Base-by-base conservation (phyloP, 2,797 vertebrate species). In the Acestrorhynchus altus region DNA sequence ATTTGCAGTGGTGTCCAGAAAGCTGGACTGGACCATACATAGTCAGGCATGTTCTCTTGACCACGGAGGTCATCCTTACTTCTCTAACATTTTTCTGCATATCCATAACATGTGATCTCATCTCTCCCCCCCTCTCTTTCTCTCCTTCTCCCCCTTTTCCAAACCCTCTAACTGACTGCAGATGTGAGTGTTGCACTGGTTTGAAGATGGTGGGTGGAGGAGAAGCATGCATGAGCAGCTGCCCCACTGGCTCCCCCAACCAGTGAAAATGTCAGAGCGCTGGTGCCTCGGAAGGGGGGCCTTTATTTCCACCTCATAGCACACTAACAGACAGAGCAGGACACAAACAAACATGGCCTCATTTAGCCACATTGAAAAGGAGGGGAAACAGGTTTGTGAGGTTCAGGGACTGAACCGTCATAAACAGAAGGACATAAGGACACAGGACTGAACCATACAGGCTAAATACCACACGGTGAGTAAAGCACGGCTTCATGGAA, bases 191-290 rank as follows among this genome's bases (percentile, higher is more conserved):
- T 69, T 71, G 40, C n/a, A 71, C 74, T 57, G 73, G 79, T 72
- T 69, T 69, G 72, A 24, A 56, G 52, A 24, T 10, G 22, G 9
- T 26, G 81, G 80, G 81, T 80, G 83, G 81, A 40, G 78, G 61
- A 78, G 76, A 73, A 83, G 54, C 78, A 88, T 75, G 81, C 84
- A 84, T 59, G 78, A 87, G 72, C n/a, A 2, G 54, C 74, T 80
- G 81, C 60, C 74, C 81, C 57, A 52, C 52, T 56, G 52, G 15
- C 42, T 81, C 81, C 52, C 74, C 77, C 75, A 44, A 72, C 84
- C 87, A 82, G 68, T 72, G 66, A 16, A 87, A 88, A 85, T 83
- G 78, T 86, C 87, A 86, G 54, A 60, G 68, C 2, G 26, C 75
- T 64, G 81, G 74, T 78, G 81, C 67, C 71, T 83, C 77, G 15